phyloP scores from a whole-genome alignment of 2,888 invertebrate genomes.

The Cryptus viduatorius region DNA sequence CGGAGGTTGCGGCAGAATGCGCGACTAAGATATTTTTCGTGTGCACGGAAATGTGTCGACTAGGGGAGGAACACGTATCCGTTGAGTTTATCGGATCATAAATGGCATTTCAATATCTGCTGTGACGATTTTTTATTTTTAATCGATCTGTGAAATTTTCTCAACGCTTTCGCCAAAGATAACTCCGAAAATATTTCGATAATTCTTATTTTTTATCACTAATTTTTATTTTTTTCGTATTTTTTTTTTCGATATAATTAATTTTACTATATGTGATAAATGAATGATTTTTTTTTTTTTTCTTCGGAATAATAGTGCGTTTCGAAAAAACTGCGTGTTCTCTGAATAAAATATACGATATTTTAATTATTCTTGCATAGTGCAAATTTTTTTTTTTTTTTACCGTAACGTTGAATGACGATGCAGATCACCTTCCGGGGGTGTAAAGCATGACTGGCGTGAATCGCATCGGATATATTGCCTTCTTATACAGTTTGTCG shows the following conservation, averaged over 20 bases:
- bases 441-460: constrained; percentile 27
- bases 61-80: no score
- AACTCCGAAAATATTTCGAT: background rate
- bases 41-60: background rate
- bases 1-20: background rate
- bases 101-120: background rate
- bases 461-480: constrained; percentile 26
- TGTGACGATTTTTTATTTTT: background rate
- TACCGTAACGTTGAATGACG: background rate
- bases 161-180: background rate
- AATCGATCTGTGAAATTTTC: background rate
- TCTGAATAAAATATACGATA: background rate
- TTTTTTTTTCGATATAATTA: background rate
- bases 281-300: background rate
- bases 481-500: background rate
- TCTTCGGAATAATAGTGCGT: background rate
- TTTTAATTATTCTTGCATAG: background rate
- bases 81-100: no score
- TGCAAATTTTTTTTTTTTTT: constrained; percentile 12
- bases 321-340: background rate
- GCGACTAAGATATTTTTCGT: background rate
- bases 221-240: background rate
- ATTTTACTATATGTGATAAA: background rate
- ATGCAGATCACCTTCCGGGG: background rate
- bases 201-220: background rate